These are phyloP conservation scores for Coturnix japonica DNA, from an alignment of 2,113 vertebrate genomes.

Conservation along the genomic window DNA sequence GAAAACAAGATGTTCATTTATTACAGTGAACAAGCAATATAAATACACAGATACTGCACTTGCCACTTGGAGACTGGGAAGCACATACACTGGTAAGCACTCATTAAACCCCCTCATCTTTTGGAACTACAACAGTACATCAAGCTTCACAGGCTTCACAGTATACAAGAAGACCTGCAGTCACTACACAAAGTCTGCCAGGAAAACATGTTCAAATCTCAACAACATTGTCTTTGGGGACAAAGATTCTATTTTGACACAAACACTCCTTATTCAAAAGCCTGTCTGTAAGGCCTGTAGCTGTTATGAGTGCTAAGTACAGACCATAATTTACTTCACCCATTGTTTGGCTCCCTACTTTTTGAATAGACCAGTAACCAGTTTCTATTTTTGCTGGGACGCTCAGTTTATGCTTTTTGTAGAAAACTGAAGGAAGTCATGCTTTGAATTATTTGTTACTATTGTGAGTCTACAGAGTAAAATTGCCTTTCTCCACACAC, in stretches of 20 bases:
- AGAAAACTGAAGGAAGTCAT: conserved; percentile 4
- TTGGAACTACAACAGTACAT: neutral
- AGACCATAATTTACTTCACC: neutral
- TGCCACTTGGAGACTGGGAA: neutral
- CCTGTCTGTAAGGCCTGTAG: neutral
- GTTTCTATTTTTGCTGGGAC: neutral
- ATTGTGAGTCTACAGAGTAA: neutral
- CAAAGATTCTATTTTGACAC: neutral
- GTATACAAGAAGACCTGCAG: neutral
- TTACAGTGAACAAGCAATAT: neutral
- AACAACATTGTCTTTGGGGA: neutral
- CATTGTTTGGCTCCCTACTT: neutral
- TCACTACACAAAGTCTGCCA: neutral
- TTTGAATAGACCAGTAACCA: neutral
- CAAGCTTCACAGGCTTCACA: neutral
- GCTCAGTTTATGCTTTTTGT: neutral
- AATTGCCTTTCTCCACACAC: neutral
- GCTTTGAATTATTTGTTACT: neutral
- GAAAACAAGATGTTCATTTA: neutral
- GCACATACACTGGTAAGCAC: neutral
- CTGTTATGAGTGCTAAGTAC: neutral
- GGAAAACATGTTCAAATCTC: neutral
- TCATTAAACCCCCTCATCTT: neutral
- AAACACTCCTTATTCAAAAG: neutral
- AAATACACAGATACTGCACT: neutral